These are phyloP conservation scores for Delphinapterus leucas DNA, from an alignment of 2,113 vertebrate genomes.

Conservation along the genomic window DNA sequence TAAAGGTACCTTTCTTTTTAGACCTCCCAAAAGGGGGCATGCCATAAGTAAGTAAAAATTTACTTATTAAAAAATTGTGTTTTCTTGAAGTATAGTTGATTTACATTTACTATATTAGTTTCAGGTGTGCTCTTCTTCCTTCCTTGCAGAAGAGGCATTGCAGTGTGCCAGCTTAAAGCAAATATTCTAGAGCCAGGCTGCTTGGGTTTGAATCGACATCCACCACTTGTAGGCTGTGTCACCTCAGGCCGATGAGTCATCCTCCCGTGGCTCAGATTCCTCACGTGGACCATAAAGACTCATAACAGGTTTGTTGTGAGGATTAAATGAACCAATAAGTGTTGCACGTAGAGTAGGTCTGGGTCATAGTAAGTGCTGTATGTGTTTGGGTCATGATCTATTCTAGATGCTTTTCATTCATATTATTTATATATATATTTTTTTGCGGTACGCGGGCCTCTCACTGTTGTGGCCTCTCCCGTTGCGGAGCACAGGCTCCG, in stretches of 20 bases:
- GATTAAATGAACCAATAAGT: background rate
- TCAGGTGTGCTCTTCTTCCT: background rate
- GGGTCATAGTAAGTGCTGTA: background rate
- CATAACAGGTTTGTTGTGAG: background rate
- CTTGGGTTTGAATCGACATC: background rate
- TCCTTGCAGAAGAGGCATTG: background rate
- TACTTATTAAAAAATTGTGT: background rate
- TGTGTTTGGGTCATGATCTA: background rate
- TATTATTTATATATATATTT: too few relatives aligned
- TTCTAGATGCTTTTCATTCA: background rate
- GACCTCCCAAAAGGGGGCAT: background rate
- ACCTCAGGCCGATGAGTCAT: background rate
- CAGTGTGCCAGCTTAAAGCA: background rate
- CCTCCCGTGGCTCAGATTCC: background rate
- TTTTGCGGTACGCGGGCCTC: too few relatives aligned
- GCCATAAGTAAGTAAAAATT: background rate
- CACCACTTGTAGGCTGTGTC: background rate
- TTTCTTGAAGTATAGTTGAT: background rate
- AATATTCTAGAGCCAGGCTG: background rate
- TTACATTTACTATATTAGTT: background rate
- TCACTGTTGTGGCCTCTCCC: too few relatives aligned
- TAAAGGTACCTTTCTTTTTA: background rate
- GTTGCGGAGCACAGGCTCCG: too few relatives aligned
- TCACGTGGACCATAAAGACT: background rate
- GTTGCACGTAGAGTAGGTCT: background rate